These are phyloP conservation scores for Episyrphus balteatus DNA, from an alignment of 1,140 invertebrate species.

Conservation along the genomic window DNA sequence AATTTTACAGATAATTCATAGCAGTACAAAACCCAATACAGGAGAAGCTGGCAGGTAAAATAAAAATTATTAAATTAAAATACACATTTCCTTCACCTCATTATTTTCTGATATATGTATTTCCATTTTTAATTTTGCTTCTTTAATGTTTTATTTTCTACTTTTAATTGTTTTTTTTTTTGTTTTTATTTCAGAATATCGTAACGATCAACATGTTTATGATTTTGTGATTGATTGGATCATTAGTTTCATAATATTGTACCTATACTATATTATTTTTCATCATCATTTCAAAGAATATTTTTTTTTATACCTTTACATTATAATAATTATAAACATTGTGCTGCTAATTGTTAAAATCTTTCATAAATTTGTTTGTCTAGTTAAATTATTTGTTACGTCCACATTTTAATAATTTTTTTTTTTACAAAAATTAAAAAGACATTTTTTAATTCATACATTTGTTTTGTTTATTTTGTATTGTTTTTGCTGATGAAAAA, in stretches of 20 bases:
- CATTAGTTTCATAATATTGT: not conserved
- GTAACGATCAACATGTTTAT: not conserved
- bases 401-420: not conserved
- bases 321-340: not conserved
- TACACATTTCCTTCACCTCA: not conserved
- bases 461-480: no score
- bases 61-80: not conserved
- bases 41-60: conserved; percentile 25
- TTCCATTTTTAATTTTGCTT: conserved; percentile 1
- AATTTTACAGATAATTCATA: conserved; percentile 34
- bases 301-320: not conserved
- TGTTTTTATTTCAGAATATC: conserved; percentile 7
- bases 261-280: not conserved
- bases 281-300: not conserved
- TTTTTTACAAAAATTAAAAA: not conserved
- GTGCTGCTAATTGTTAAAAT: not conserved
- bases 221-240: no score
- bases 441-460: no score
- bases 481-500: no score
- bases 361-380: not conserved
- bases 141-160: not conserved
- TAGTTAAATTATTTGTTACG: not conserved
- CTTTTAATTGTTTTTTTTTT: conserved; percentile 1
- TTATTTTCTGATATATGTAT: not conserved
- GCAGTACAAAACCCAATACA: conserved; percentile 16